Evolutionary conservation across 1,140 invertebrate species (phyloP).

Genomic region (Pemphigus obesinymphae): DNA sequence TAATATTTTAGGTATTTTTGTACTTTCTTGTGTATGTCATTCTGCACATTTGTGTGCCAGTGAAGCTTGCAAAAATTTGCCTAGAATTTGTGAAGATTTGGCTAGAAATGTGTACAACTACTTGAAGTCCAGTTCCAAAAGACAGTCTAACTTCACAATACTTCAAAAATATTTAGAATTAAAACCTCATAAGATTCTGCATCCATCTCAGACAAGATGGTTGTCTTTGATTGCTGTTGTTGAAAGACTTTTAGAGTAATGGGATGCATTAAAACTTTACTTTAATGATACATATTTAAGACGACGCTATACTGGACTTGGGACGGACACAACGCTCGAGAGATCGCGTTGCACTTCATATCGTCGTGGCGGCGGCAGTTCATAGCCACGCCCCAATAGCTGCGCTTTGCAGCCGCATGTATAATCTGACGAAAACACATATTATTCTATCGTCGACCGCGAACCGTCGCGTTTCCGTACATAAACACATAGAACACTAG

Average conservation of each 20-base stretch:
- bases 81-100: slow-evolving; percentile 8
- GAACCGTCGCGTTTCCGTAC: too few species aligned
- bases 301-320: too few species aligned
- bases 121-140: not conserved
- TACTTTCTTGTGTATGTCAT: slow-evolving; percentile 52
- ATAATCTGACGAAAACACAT: too few species aligned
- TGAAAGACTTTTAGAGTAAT: slow-evolving; percentile 47
- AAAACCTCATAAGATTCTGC: slow-evolving; percentile 43
- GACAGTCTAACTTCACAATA: not conserved
- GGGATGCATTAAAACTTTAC: slow-evolving; percentile 43
- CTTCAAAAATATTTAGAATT: slow-evolving; percentile 44
- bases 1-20: slow-evolving; percentile 46
- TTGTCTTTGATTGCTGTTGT: slow-evolving; percentile 48
- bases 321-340: too few species aligned
- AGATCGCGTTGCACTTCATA: too few species aligned
- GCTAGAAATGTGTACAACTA: not conserved
- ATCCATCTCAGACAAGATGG: slow-evolving; percentile 49
- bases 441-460: too few species aligned
- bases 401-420: too few species aligned
- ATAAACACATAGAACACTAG: too few species aligned
- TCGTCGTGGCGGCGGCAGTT: too few species aligned
- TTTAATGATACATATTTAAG: too few species aligned
- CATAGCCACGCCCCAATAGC: too few species aligned
- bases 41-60: slow-evolving; percentile 49
- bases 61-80: slow-evolving; percentile 49